Evolutionary conservation across 2,888 invertebrate species (phyloP), one percentile per base, ranked within the genome.

Genomic region (Ornithoptera alexandrae): DNA sequence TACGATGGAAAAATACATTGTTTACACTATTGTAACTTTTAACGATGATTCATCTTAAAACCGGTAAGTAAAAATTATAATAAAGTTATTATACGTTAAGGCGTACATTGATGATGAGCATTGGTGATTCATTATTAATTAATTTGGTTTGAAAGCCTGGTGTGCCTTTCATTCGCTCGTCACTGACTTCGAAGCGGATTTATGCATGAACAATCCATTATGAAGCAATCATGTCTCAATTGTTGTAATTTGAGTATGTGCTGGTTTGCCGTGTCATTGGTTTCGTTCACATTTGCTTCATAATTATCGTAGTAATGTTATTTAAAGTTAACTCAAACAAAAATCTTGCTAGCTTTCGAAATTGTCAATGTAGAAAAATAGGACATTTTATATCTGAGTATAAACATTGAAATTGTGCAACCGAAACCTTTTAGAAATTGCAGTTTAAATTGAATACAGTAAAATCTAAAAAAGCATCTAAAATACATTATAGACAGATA

Each of bases 171-270:
- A 57, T 61, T 61, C 17, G 56, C 57, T 57, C 53, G 10, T 65
- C 30, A 57, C 30, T 50, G 53, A 39, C 24, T 22, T 61, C 69
- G 57, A 46, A 46, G 46, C 39, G 53, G 46, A 66, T 63, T 66
- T 58, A 68, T 68, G 66, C 65, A 70, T 66, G 66, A 70, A 59
- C 59, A 66, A 39, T 66, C 62, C 66, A 66, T 70, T 70, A 70
- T 63, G 57, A 66, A 66, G 70, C 70, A 70, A 70, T 70, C 70
- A 63, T 63, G 50, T 59, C 59, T 66, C 66, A 63, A 70, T 70
- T 67, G 69, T 62, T 69, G 70, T 70, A 70, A 70, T 70, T 66
- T 63, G 62, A 62, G 59, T 53, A 57, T 59, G 46, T 42, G 59
- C 53, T 63, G 50, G 62, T 70, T 63, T 70, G 70, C 62, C 62